A percentile compares a stretch with the other conserved stretches of the same genome.
These are phyloP conservation scores for Drosophila nikananu DNA, from an alignment of 1,140 invertebrate species.

Conservation along the genomic window DNA sequence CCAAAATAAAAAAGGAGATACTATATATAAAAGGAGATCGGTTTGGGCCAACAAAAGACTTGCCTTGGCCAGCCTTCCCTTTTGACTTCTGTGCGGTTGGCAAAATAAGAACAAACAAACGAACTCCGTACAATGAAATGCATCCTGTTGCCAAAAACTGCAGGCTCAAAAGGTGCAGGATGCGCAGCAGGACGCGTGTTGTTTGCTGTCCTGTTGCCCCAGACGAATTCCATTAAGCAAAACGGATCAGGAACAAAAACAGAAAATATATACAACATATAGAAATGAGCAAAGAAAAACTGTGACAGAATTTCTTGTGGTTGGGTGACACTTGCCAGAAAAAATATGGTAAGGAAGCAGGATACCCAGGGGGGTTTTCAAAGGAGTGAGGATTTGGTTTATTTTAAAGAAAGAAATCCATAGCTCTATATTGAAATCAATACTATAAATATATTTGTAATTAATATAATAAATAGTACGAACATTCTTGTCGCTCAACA, in stretches of 20 bases:
- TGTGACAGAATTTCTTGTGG: background rate
- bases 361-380: background rate
- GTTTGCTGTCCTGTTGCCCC: constrained; percentile 17
- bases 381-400: background rate
- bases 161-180: constrained; percentile 51
- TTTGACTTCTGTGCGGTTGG: constrained; percentile 66
- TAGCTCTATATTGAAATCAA: background rate
- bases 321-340: constrained; percentile 15
- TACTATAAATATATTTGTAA: background rate
- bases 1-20: constrained; percentile 7
- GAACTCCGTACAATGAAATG: constrained; percentile 1
- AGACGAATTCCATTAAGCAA: constrained; percentile 52
- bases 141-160: constrained; percentile 61
- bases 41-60: constrained; percentile 38
- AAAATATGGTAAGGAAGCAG: background rate
- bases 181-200: constrained; percentile 56
- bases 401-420: background rate
- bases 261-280: background rate
- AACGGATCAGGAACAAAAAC: constrained; percentile 1
- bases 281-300: constrained; percentile 13
- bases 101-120: constrained; percentile 54
- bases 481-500: too few species aligned
- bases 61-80: constrained; percentile 14
- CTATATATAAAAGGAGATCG: background rate
- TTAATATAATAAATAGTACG: too few species aligned